Evolutionary conservation across 2,797 vertebrate species (phyloP).

Genomic region (Muraenolepis orangiensis): DNA sequence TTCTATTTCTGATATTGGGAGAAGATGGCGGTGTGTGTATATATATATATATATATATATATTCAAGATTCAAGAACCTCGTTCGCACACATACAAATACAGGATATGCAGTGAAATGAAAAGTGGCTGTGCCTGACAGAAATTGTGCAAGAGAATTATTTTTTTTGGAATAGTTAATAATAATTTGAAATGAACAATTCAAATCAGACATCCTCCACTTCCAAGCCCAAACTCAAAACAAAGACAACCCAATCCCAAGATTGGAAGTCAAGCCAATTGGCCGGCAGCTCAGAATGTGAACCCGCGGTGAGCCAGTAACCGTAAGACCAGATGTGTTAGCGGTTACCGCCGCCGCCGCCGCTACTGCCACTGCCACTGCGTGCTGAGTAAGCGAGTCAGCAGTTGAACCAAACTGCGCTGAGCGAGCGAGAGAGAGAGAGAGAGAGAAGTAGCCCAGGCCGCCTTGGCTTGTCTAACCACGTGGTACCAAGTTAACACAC

Average conservation of each 20-base stretch:
- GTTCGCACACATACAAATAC: too few species aligned
- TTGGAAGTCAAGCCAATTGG: slow-evolving; percentile 34
- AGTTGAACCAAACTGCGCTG: slow-evolving; percentile 58
- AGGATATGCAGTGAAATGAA: too few species aligned
- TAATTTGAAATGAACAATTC: too few species aligned
- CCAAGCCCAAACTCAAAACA: slow-evolving; percentile 39
- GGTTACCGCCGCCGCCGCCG: slow-evolving; percentile 29
- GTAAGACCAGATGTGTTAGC: slow-evolving; percentile 65
- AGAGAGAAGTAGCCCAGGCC: slow-evolving; percentile 51
- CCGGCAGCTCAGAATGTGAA: slow-evolving; percentile 45
- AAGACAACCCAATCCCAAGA: slow-evolving; percentile 41
- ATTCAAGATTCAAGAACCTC: too few species aligned
- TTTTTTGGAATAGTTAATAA: too few species aligned
- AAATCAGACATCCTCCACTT: slow-evolving; percentile 13
- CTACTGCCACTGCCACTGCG: slow-evolving; percentile 48
- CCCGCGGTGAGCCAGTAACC: slow-evolving; percentile 51
- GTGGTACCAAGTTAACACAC: too few species aligned
- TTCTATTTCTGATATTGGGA: neutral
- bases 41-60: too few species aligned
- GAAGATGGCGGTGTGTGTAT: too few species aligned
- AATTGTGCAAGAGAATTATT: too few species aligned
- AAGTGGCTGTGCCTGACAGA: too few species aligned
- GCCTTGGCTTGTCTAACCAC: slow-evolving; percentile 32
- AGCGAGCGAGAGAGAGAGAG: too few species aligned
- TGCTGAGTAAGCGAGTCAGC: too few species aligned